Base-by-base conservation (phyloP, 2,113 vertebrate species). In the Ophiodon elongatus region DNA sequence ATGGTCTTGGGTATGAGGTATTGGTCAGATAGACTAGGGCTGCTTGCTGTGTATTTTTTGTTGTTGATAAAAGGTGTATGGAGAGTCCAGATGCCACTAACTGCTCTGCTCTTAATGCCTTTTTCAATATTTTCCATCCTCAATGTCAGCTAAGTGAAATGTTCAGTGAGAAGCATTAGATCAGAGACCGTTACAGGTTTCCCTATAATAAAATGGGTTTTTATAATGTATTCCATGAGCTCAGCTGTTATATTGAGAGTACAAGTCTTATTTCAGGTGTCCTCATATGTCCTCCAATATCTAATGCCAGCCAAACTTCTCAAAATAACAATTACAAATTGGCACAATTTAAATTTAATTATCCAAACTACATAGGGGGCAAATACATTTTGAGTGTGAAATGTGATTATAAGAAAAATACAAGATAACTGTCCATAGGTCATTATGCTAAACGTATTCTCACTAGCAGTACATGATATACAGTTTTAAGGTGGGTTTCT, bases 401-500 rank as follows among this genome's bases (percentile, higher is more conserved):
- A 70, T 87, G 66, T 35, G 41, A 31, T n/a, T 25, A 66, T 13
- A 50, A 50, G 19, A 59, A 74, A 68, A 52, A 63, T 63, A 21
- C 7, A 66, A 71, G 21, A 71, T 15, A 60, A 62, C 67, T 35
- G 88, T 93, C 73, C 70, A 72, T 47, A 80, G 83, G 62, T 88
- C 77, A 62, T 10, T 82, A 83, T 76, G 79, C 88, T 89, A 85
- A 88, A 91, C 89, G 90, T 87, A 88, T 77, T 74, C 75, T 47
- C 10, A 4, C 41, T 27, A 67, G 75, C 66, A 62, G 57, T 37
- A 41, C 66, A 79, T 76, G 72, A 90, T 87, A 86, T 80, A 57
- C n/a, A 63, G 76, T 87, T 82, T 91, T 94, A 91, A 85, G 85
- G 72, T 83, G 76, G 64, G 54, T 86, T 92, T 45, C 86, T 90